A percentile compares a stretch with the other conserved stretches of the same genome.
Conservation (phyloP, 1,140 invertebrate species). For the Drosophila auraria region DNA sequence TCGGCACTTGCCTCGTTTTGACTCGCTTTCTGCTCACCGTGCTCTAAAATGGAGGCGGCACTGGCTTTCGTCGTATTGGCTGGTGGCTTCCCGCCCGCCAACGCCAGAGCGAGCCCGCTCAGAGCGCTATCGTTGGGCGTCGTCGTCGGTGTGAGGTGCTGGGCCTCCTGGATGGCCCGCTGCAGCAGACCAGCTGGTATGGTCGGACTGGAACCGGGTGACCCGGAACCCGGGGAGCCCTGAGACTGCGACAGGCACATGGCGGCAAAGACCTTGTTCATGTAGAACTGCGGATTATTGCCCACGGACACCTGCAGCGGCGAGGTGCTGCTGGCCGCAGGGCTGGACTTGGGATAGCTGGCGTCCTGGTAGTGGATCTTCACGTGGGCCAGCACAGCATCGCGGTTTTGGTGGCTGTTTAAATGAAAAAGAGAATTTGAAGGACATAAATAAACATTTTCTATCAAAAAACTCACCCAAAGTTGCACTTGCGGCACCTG, state of each 20-base stretch:
- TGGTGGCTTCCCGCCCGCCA: slow-evolving; percentile 69
- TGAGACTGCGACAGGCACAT: slow-evolving; percentile 80
- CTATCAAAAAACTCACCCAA: slow-evolving; percentile 86
- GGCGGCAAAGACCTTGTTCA: slow-evolving; percentile 84
- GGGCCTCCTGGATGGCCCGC: slow-evolving; percentile 75
- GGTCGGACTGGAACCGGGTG: slow-evolving; percentile 59
- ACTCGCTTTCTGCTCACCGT: slow-evolving; percentile 85
- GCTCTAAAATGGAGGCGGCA: slow-evolving; percentile 84
- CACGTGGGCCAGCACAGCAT: slow-evolving; percentile 89
- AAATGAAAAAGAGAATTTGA: background rate
- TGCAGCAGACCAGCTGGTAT: slow-evolving; percentile 74
- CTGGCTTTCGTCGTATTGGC: slow-evolving; percentile 66
- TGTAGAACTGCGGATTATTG: slow-evolving; percentile 70
- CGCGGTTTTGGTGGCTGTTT: slow-evolving; percentile 88
- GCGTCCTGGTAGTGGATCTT: slow-evolving; percentile 87
- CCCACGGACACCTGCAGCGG: slow-evolving; percentile 78
- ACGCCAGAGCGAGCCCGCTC: slow-evolving; percentile 73
- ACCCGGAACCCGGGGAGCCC: slow-evolving; percentile 18
- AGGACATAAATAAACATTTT: background rate
- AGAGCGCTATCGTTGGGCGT: slow-evolving; percentile 70
- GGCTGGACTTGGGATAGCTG: slow-evolving; percentile 64
- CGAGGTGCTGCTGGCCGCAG: slow-evolving; percentile 51
- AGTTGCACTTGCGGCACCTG: slow-evolving; percentile 94
- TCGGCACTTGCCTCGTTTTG: slow-evolving; percentile 85
- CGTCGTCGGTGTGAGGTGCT: slow-evolving; percentile 62